These are phyloP conservation scores for Oscheius onirici DNA, from an alignment of 2,888 invertebrate genomes.

Conservation along the genomic window DNA sequence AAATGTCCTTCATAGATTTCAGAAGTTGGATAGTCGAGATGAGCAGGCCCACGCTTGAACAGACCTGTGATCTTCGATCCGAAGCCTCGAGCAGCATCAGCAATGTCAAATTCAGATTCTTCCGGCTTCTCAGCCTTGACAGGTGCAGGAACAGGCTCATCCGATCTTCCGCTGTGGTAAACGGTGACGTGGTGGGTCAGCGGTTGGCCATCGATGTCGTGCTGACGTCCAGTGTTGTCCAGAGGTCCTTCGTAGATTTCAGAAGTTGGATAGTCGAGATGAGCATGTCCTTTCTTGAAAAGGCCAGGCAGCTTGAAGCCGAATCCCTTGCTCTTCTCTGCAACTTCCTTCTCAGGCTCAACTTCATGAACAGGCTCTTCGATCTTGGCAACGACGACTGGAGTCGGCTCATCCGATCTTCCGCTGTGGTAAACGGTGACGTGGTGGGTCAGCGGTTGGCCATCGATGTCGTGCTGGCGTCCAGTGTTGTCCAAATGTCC, in stretches of 20 bases:
- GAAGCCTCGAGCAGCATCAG: neutral
- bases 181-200: constrained; percentile 39
- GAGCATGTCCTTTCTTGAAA: constrained; percentile 43
- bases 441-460: constrained; percentile 40
- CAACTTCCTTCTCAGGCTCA: no score
- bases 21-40: constrained; percentile 41
- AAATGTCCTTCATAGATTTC: constrained; percentile 44
- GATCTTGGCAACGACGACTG: neutral
- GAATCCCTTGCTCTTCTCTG: no score
- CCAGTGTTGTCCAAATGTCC: constrained; percentile 45
- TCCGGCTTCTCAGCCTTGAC: constrained; percentile 28
- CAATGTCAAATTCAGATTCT: constrained; percentile 41
- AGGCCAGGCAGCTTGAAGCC: constrained; percentile 46
- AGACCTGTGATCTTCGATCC: constrained; percentile 40
- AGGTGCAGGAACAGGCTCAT: neutral
- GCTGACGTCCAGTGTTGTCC: constrained; percentile 39
- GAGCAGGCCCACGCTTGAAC: constrained; percentile 37
- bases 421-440: constrained; percentile 35
- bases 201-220: constrained; percentile 42
- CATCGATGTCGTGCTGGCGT: constrained; percentile 38
- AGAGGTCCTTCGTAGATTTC: constrained; percentile 42
- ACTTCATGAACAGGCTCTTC: no score
- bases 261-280: constrained; percentile 42
- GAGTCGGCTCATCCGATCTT: constrained; percentile 10
- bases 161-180: constrained; percentile 28